Base-by-base conservation (phyloP, 2,888 invertebrate species). In the Xestobium rufovillosum region DNA sequence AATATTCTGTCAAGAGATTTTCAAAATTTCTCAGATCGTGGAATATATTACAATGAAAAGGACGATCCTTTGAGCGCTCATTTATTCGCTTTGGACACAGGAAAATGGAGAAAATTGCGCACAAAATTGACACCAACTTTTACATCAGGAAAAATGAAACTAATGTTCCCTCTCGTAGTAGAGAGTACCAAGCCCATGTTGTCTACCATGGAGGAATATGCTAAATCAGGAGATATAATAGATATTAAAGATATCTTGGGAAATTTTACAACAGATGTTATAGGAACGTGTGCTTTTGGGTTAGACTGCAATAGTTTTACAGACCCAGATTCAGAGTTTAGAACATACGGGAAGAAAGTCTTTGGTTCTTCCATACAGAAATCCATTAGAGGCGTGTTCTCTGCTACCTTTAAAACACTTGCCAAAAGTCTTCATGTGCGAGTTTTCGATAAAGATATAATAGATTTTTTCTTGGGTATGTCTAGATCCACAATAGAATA, bases 251-350 rank as follows among this genome's bases (percentile, higher is more conserved):
- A 64, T 4, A 19, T n/a, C 6, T 19, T 19, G 6, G 23, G n/a
- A 19, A 6, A n/a, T 8, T 75, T 71, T 46, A 67, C 73, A 0
- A 72, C 72, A 61, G 75, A 76, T 48, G 70, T 74, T 2, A 72
- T 76, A 13, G 71, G 70, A 0, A 69, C 68, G 16, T 69, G 72
- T 36, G 75, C 72, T 9, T 76, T 77, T 50, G 77, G 76, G 11
- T 62, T 77, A 6, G 71, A 76, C 41, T 70, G 71, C 43, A 71
- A 76, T 44, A 70, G 71, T 10, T 68, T 76, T 27, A 63, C 66
- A 28, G 64, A 70, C 49, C 59, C 70, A 1, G 63, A 73, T 39
- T 65, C 71, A 0, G 66, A 70, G 39, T 76, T 77, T 53, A 39
- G 50, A 36, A 38, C 44, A 26, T 48, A 53, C 26, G 49, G 44